Evolutionary conservation across 2,797 vertebrate species (phyloP), one percentile per base, ranked within the genome.

Genomic region (Cottoperca gobio): DNA sequence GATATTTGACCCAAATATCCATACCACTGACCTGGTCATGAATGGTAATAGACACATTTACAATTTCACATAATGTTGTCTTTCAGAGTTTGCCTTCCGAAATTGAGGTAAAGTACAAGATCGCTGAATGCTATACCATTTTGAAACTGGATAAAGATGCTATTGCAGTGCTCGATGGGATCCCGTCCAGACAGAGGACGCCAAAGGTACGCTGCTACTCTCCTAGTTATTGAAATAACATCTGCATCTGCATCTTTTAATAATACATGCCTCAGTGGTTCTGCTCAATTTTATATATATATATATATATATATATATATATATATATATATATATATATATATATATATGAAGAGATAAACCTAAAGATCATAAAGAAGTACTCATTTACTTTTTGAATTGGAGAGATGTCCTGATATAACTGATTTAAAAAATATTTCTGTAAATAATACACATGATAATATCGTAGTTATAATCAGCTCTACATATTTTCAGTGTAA

Each of bases 81-180:
- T 88, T 88, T 68, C 81, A 99, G 98, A 97, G 96, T 88, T 94
- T 99, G 72, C 98, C 98, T 0, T 99, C 98, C 70, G 98, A 99
- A 93, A 99, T 99, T 74, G 98, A 99, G 90, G 97, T 99, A 9
- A 99, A 99, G 80, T 99, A 99, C 86, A 99, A 99, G 93, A 99
- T 99, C 88, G 97, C 98, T n/a, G 98, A 99, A 80, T 99, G 98
- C 72, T 99, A 99, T 54, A 99, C 97, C 5, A 99, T 99, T 93
- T 84, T 99, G 82, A 99, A 99, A 83, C 94, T 98, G 88, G 98
- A 99, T 89, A 99, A 99, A 94, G 97, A 99, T 85, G 98, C 98
- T 26, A 98, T 99, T 33, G 97, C 98, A n/a, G 96, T 99, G 82
- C 95, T 99, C 2, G 98, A 99, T 85, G 97, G 98, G 55, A 99